These are phyloP conservation scores for Agrenia bidenticulata DNA, from an alignment of 2,888 invertebrate species.

Conservation along the genomic window DNA sequence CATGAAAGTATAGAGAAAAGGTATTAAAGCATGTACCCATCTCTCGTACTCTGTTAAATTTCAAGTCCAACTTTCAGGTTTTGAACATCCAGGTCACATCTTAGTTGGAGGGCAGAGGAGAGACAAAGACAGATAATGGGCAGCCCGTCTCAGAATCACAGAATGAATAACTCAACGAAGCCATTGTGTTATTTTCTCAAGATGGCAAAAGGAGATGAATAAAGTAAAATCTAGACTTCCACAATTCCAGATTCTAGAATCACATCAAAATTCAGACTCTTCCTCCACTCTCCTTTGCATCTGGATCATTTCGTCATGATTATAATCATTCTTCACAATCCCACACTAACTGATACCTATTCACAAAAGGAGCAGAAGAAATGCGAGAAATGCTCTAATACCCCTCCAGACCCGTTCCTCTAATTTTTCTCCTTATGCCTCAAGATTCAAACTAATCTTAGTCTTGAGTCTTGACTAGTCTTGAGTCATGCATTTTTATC, in stretches of 20 bases:
- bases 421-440: constrained; percentile 8
- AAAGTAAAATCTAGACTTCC: background rate
- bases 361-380: background rate
- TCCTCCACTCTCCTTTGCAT: constrained; percentile 14
- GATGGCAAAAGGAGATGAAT: constrained; percentile 2
- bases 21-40: too few relatives aligned
- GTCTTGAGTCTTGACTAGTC: background rate
- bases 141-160: background rate
- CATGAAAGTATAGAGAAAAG: too few relatives aligned
- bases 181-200: constrained; percentile 4
- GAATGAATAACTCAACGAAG: constrained; percentile 2
- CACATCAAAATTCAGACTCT: constrained; percentile 23
- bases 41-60: too few relatives aligned
- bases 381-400: background rate
- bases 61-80: too few relatives aligned
- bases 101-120: too few relatives aligned
- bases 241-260: constrained; percentile 7
- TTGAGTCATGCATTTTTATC: constrained; percentile 1
- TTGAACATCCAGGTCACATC: too few relatives aligned
- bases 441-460: background rate
- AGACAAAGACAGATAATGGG: too few relatives aligned
- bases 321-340: constrained; percentile 20
- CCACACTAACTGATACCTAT: constrained; percentile 6
- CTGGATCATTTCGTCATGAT: constrained; percentile 24
- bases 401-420: background rate